A percentile compares a stretch with the other conserved stretches of the same genome.
Conservation (phyloP, 2,113 vertebrate genomes). For the Raja brachyura region DNA sequence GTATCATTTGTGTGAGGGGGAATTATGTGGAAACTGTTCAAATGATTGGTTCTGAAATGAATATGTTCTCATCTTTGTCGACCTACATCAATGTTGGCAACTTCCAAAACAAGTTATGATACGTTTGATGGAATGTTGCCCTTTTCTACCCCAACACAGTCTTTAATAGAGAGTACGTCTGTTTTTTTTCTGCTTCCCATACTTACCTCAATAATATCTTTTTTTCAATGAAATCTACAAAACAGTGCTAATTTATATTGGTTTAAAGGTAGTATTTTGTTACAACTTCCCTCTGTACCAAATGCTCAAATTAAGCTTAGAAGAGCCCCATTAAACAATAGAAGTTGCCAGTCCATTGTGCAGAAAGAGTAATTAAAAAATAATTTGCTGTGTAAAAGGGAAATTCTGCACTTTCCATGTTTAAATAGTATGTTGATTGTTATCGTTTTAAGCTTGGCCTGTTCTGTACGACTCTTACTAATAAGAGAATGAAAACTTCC, state of each 20-base stretch:
- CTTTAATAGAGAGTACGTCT: neutral
- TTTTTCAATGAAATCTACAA: neutral
- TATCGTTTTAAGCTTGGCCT: neutral
- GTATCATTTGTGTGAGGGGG: neutral
- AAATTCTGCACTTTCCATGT: neutral
- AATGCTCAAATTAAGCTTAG: neutral
- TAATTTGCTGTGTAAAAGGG: neutral
- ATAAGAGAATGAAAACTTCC: neutral
- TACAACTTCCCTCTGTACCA: neutral
- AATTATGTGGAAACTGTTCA: neutral
- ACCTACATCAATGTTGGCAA: neutral
- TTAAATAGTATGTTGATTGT: neutral
- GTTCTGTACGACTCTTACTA: neutral
- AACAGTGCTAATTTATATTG: neutral
- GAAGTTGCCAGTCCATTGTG: neutral
- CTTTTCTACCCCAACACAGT: neutral
- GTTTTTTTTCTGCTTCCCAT: neutral
- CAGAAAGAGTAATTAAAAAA: neutral
- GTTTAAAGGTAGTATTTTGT: neutral
- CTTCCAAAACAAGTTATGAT: neutral
- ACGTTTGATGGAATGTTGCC: neutral
- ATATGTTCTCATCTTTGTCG: neutral
- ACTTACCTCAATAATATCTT: neutral
- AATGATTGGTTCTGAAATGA: neutral
- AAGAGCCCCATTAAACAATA: neutral